Evolutionary conservation across 2,888 invertebrate genomes (phyloP), one percentile per base, ranked within the genome.

Genomic region (Chouioia cunea): DNA sequence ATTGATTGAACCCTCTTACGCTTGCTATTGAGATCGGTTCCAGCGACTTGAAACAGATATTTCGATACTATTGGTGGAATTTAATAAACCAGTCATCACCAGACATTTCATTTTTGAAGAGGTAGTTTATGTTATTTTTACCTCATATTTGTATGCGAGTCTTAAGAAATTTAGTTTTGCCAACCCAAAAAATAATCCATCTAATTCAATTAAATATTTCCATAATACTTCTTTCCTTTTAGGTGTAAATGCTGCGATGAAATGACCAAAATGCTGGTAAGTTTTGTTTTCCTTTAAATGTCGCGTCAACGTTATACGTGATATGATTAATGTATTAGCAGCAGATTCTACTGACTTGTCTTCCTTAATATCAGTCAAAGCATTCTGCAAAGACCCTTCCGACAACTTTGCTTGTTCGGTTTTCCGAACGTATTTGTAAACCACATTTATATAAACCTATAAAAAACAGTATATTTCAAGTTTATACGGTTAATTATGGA

Each of bases 221-320:
- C 50, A 66, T 23, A 58, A 66, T 48, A 58, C 50, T 56, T 65
- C 58, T 58, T 66, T 50, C 20, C 58, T 46, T 66, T 58, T 50
- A 15, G 20, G 20, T 36, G 66, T 47, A 48, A 66, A 66, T 57
- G 58, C 27, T 23, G 58, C 58, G 10, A 20, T 58, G 50, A 58
- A 66, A 50, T 50, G 56, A 27, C 66, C 58, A 18, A 66, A 14
- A n/a, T n/a, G 4, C 52, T 52, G 18, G 52, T 20, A 18, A 14
- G 18, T 4, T 18, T 18, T 52, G 14, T 52, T 52, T 52, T 18
- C n/a, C 52, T 52, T 52, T 52, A 52, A 52, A 52, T 52, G 52
- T 52, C 52, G 52, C 52, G 20, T 52, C 12, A 52, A 52, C 6
- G 20, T 52, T 52, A 4, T 52, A 18, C 20, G 52, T 52, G 12